Evolutionary conservation across 2,113 vertebrate genomes (phyloP), one percentile per base, ranked within the genome.

Genomic region (Bufo bufo): DNA sequence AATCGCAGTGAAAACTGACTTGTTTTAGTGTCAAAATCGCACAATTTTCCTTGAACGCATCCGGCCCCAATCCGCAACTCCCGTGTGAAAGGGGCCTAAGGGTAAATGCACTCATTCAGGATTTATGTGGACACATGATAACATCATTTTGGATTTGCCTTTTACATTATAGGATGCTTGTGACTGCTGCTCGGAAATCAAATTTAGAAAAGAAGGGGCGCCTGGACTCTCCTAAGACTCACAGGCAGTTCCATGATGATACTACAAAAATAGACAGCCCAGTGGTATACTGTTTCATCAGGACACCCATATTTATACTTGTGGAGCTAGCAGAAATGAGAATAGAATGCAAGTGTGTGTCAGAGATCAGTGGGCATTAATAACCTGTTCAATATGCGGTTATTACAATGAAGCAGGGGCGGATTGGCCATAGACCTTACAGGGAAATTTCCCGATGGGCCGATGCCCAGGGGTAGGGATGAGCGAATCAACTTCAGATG

Each of bases 211-310:
- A 49, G 17, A 80, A 78, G 14, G 4, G n/a, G 52, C 49, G 33
- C 23, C n/a, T 9, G 23, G 9, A 33, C n/a, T 54, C 77, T 78
- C 9, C 4, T 17, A 19, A 14, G 47, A 78, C 49, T 78, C 77
- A 78, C 49, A 58, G 10, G 19, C 50, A 80, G 77, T 23, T 10
- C 50, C 52, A 63, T 49, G 49, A 56, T 80, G 19, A 23, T 80
- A 12, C n/a, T 23, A 80, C 52, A 19, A 23, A 58, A 80, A 80
- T 80, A 58, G 77, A 52, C n/a, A 80, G 10, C 19, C 54, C 33
- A 58, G 50, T 58, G 16, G 50, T 80, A 33, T 80, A 80, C 12
- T 74, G 50, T 58, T 80, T 58, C 77, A 80, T 54, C 14, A 58
- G 12, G 13, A 14, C 5, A 5, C 3, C 14, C 14, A 74, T 13